Evolutionary conservation across 2,888 invertebrate genomes (phyloP).

Genomic region (Orgyia antiqua): DNA sequence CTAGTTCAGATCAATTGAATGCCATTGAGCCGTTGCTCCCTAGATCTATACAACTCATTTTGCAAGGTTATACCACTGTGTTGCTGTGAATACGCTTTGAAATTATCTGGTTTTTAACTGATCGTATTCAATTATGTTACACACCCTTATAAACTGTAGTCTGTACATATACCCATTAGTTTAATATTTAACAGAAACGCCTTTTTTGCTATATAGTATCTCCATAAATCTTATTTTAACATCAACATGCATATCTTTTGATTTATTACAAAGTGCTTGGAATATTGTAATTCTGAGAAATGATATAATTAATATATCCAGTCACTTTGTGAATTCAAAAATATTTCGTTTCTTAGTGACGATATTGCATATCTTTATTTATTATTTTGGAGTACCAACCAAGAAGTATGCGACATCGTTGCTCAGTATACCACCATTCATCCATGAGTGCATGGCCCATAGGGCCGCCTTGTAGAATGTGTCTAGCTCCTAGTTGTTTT

Average conservation of each 20-base stretch:
- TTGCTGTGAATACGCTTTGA: constrained; percentile 23
- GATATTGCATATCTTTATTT: constrained; percentile 33
- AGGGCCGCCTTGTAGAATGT: constrained; percentile 73
- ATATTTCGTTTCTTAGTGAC: constrained; percentile 29
- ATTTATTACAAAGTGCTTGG: constrained; percentile 16
- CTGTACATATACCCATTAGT: too few relatives aligned
- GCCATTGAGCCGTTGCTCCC: constrained; percentile 65
- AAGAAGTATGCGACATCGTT: constrained; percentile 35
- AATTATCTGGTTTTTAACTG: constrained; percentile 24
- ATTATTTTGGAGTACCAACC: background rate
- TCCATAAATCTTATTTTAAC: constrained; percentile 12
- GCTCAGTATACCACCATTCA: constrained; percentile 36
- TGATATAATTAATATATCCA: constrained; percentile 17
- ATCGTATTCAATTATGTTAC: constrained; percentile 18
- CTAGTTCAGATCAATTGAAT: constrained; percentile 71
- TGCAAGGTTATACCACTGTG: constrained; percentile 58
- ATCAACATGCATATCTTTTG: constrained; percentile 14
- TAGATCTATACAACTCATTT: constrained; percentile 48
- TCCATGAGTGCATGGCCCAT: constrained; percentile 66
- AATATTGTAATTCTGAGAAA: constrained; percentile 8
- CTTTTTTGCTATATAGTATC: constrained; percentile 10
- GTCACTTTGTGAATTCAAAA: constrained; percentile 19
- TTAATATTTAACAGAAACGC: constrained; percentile 16
- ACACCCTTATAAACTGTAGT: constrained; percentile 19
- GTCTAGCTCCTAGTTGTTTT: constrained; percentile 79